These are phyloP conservation scores for Exephanes ischioxanthus DNA, from an alignment of 2,888 invertebrate species.

Conservation along the genomic window DNA sequence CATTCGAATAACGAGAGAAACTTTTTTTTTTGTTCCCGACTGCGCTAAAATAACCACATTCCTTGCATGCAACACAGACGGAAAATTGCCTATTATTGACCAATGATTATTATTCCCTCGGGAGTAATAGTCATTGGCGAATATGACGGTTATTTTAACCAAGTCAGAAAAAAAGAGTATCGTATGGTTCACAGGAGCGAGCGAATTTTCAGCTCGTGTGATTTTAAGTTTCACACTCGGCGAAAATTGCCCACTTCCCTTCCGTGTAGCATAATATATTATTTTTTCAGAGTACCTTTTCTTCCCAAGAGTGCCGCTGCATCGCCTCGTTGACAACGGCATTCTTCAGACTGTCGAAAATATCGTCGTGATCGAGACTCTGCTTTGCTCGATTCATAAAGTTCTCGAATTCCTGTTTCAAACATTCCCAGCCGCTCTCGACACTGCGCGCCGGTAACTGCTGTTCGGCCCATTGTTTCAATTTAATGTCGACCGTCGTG, in stretches of 20 bases:
- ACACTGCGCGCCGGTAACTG: constrained; percentile 94
- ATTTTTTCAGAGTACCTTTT: constrained; percentile 87
- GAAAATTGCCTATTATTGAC: too few species aligned
- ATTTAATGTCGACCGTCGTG: constrained; percentile 96
- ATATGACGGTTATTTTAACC: background rate
- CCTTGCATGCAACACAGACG: too few species aligned
- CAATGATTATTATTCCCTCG: too few species aligned
- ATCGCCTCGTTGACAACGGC: constrained; percentile 96
- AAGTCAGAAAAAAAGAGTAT: too few species aligned
- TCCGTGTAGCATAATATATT: background rate
- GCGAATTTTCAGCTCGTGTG: too few species aligned
- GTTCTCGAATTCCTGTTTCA: constrained; percentile 90
- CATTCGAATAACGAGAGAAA: background rate
- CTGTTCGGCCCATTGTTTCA: constrained; percentile 98
- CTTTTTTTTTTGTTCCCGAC: background rate
- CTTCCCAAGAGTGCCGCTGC: constrained; percentile 96
- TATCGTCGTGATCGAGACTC: constrained; percentile 92
- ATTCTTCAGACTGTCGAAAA: constrained; percentile 95
- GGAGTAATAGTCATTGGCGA: too few species aligned
- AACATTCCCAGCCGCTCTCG: constrained; percentile 93
- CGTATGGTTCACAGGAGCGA: too few species aligned
- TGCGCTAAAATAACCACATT: too few species aligned
- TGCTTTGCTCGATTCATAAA: constrained; percentile 89
- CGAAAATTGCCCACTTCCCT: too few species aligned
- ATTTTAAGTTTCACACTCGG: too few species aligned